A percentile compares a stretch with the other conserved stretches of the same genome.
phyloP scores from a whole-genome alignment of 2,797 vertebrate species.

The Micropoecilia bifurca region DNA sequence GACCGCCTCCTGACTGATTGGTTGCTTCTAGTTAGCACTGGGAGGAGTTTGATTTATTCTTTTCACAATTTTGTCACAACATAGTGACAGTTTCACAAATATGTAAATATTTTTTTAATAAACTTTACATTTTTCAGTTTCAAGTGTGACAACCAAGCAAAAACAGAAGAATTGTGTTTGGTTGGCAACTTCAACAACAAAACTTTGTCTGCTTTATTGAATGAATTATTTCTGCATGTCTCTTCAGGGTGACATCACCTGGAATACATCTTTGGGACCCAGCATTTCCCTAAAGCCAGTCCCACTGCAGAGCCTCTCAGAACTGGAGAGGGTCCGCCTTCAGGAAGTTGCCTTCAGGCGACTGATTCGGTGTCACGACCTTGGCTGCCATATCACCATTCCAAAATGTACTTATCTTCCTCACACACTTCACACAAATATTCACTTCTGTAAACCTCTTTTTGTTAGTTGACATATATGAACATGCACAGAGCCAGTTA shows the following conservation, averaged over 20 bases:
- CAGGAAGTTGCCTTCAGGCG: slow-evolving; percentile 95
- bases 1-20: too few relatives aligned
- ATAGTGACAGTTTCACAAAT: too few relatives aligned
- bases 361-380: slow-evolving; percentile 90
- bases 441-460: not conserved
- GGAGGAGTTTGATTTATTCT: too few relatives aligned
- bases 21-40: too few relatives aligned
- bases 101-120: too few relatives aligned
- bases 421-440: not conserved
- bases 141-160: not conserved
- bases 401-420: slow-evolving; percentile 89
- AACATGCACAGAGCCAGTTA: not conserved
- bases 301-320: slow-evolving; percentile 93
- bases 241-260: slow-evolving; percentile 92
- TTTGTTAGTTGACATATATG: slow-evolving; percentile 3
- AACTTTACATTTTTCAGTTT: too few relatives aligned
- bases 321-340: slow-evolving; percentile 92
- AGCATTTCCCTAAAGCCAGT: slow-evolving; percentile 91
- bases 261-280: slow-evolving; percentile 92
- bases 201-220: slow-evolving; percentile 8
- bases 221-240: slow-evolving; percentile 15
- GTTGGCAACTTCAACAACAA: not conserved
- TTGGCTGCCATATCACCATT: slow-evolving; percentile 95
- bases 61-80: too few relatives aligned
- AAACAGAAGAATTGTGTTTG: not conserved